These are phyloP conservation scores for Empis stercorea DNA, from an alignment of 2,888 invertebrate species.

Conservation along the genomic window DNA sequence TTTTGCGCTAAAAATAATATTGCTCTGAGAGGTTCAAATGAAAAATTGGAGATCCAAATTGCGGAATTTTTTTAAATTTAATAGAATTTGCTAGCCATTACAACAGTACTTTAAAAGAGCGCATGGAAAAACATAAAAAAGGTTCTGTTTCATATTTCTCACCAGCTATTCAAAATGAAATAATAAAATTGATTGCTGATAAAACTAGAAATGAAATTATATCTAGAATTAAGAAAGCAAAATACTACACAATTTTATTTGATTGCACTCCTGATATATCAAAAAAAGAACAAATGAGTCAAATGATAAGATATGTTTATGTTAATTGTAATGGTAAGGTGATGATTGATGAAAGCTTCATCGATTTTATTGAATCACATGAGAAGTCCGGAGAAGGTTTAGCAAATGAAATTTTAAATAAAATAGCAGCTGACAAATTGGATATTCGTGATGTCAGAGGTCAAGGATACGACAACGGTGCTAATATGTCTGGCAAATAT, in stretches of 20 bases:
- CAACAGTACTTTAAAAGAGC: background rate
- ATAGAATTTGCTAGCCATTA: background rate
- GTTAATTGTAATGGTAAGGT: background rate
- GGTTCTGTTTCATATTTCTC: background rate
- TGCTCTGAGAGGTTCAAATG: background rate
- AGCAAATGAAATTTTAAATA: background rate
- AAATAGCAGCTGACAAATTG: background rate
- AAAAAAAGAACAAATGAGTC: background rate
- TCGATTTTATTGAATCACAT: background rate
- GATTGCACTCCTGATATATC: background rate
- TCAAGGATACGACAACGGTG: background rate
- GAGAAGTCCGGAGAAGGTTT: background rate
- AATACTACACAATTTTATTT: background rate
- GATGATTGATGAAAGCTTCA: background rate
- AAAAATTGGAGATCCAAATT: background rate
- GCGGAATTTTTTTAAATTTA: background rate
- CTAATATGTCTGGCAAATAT: background rate
- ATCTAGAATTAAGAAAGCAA: background rate
- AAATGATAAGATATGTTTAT: background rate
- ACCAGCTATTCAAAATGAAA: background rate
- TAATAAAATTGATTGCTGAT: background rate
- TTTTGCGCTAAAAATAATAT: background rate
- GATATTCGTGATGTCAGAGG: slow-evolving; percentile 1
- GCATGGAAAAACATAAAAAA: background rate
- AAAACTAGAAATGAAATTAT: background rate